These are phyloP conservation scores for Heterohyrax brucei DNA, from an alignment of 2,797 vertebrate species.

Conservation along the genomic window DNA sequence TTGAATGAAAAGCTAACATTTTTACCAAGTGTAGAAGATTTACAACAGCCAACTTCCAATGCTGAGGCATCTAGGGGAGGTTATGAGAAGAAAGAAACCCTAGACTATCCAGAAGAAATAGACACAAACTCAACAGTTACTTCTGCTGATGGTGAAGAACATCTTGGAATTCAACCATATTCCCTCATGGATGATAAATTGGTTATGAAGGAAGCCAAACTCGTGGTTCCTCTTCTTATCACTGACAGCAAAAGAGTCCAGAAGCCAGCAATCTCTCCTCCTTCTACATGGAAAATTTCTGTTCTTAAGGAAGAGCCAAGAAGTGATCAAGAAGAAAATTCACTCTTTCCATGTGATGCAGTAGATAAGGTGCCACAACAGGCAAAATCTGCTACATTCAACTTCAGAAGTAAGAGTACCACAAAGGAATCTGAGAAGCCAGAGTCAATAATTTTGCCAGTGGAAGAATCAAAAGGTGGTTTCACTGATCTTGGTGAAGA, in stretches of 20 bases:
- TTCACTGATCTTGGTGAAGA: constrained; percentile 74
- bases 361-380: constrained; percentile 57
- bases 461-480: constrained; percentile 73
- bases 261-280: constrained; percentile 76
- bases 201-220: constrained; percentile 60
- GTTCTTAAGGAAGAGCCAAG: constrained; percentile 72
- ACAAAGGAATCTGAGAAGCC: constrained; percentile 63
- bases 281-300: constrained; percentile 70
- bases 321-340: constrained; percentile 51
- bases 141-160: not conserved
- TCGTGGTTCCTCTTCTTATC: constrained; percentile 38
- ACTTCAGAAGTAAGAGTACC: constrained; percentile 70
- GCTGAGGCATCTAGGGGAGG: constrained; percentile 16
- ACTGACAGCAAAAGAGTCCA: constrained; percentile 67
- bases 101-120: constrained; percentile 4
- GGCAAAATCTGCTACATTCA: constrained; percentile 56
- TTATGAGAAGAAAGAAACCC: constrained; percentile 53
- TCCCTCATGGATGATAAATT: constrained; percentile 38
- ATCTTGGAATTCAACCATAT: constrained; percentile 54
- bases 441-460: constrained; percentile 65
- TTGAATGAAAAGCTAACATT: constrained; percentile 60
- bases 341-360: constrained; percentile 67
- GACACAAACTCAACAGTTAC: constrained; percentile 43
- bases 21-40: constrained; percentile 63
- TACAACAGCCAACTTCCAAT: constrained; percentile 32